Conservation (phyloP, 2,888 invertebrate genomes). For the Pandemis cinnamomeana region DNA sequence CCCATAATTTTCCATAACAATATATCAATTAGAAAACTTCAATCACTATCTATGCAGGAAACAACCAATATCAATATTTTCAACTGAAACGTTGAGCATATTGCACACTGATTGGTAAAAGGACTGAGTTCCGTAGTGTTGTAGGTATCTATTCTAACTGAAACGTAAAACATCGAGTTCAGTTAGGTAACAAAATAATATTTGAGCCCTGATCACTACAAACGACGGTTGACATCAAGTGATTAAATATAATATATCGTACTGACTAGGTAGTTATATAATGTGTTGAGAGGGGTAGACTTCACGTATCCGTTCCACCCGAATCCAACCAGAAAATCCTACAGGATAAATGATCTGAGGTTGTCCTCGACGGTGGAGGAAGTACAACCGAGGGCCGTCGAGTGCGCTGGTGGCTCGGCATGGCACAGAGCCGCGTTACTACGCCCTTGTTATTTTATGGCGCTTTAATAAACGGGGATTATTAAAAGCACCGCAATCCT, state of each 20-base stretch:
- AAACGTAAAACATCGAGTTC: conserved; percentile 30
- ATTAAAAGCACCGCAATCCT: conserved; percentile 31
- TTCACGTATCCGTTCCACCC: conserved; percentile 5
- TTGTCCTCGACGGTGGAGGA: not conserved
- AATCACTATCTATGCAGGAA: conserved; percentile 33
- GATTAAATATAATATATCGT: conserved; percentile 37
- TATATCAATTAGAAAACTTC: conserved; percentile 38
- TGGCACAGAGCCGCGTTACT: conserved; percentile 10
- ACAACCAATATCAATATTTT: conserved; percentile 27
- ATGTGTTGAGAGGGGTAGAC: conserved; percentile 26
- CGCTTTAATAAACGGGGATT: conserved; percentile 29
- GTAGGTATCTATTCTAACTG: conserved; percentile 17
- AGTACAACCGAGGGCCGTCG: not conserved
- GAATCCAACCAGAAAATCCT: not conserved
- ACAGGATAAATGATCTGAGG: not conserved
- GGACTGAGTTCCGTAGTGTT: conserved; percentile 20
- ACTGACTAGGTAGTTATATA: conserved; percentile 28
- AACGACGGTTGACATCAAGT: conserved; percentile 37
- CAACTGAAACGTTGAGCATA: conserved; percentile 36
- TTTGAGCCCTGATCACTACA: conserved; percentile 35
- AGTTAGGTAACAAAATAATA: conserved; percentile 27
- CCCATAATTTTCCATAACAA: conserved; percentile 31
- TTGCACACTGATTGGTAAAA: conserved; percentile 11
- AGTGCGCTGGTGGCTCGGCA: not conserved
- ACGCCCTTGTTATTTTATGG: conserved; percentile 22